Percentiles rank a stretch among this genome's conserved stretches.
Evolutionary conservation across 2,888 invertebrate genomes (phyloP).

Genomic region (Brachycybe producta): DNA sequence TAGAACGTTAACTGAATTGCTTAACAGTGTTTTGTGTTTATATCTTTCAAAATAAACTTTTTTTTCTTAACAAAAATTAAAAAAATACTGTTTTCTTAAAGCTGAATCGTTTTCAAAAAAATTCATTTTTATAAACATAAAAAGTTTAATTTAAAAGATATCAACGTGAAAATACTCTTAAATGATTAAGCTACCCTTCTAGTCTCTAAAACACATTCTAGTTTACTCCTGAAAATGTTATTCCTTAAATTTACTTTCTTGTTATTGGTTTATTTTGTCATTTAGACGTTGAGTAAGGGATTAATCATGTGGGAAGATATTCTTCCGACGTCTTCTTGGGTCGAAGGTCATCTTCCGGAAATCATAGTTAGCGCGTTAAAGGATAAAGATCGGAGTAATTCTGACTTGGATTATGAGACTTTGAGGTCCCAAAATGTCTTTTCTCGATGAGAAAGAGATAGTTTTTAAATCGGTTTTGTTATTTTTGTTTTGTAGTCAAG

Average conservation of each 20-base stretch:
- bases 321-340: constrained; percentile 67
- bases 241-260: not conserved
- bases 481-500: constrained; percentile 58
- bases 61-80: too few relatives aligned
- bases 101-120: too few relatives aligned
- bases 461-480: not conserved
- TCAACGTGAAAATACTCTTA: too few relatives aligned
- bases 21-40: too few relatives aligned
- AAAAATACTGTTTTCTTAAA: too few relatives aligned
- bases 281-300: constrained; percentile 53
- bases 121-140: too few relatives aligned
- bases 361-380: constrained; percentile 64
- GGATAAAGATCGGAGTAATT: constrained; percentile 40
- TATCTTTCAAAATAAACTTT: too few relatives aligned
- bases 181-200: too few relatives aligned
- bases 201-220: too few relatives aligned
- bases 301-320: constrained; percentile 80
- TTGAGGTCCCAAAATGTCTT: constrained; percentile 57
- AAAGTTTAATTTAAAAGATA: too few relatives aligned
- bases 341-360: constrained; percentile 64
- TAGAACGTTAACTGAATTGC: too few relatives aligned
- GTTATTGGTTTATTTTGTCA: constrained; percentile 2
- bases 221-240: not conserved
- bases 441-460: constrained; percentile 1
- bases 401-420: constrained; percentile 69